Evolutionary conservation across 1,140 invertebrate genomes (phyloP), one percentile per base, ranked within the genome.

Genomic region (Kradibia gibbosae): DNA sequence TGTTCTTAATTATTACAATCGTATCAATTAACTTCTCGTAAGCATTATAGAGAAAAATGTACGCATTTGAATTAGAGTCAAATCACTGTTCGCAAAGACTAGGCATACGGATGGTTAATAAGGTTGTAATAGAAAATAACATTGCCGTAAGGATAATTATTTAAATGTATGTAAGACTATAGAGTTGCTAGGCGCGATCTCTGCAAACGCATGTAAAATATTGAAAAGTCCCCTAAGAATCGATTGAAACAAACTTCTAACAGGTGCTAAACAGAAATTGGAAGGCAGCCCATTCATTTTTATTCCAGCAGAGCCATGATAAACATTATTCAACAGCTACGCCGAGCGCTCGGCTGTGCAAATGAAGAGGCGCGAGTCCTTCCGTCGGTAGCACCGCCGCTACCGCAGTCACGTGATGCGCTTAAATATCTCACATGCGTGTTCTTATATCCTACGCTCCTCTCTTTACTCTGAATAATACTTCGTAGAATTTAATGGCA

Each of bases 341-440:
- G 65, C 3, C n/a, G 8, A 34, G 34, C 67, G 25, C 67, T 72
- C 60, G 78, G 45, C 45, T 72, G 50, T 60, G 42, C 70, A 55
- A 80, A 17, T 0, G 36, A 50, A 67, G 55, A 72, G 57, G 48
- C 48, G 60, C 25, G 57, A 50, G 55, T 34, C 60, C 34, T 76
- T 77, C 80, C 80, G 80, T 31, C 73, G 80, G 80, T 70, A 73
- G 31, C n/a, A 31, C 11, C 22, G 31, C 20, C 65, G 80, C 45
- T 67, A 75, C 50, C 34, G 53, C n/a, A 53, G 25, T 67, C 17
- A 15, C 28, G 42, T 31, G 62, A 22, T 70, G 11, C 45, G 22
- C 42, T 65, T 65, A 74, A 67, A 65, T 67, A 48, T 75, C 42
- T 71, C 60, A 25, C 25, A 74, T 10, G 71, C 71, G 71, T 8